These are phyloP conservation scores for Ciconia maguari DNA, from an alignment of 2,113 vertebrate species.

Conservation along the genomic window DNA sequence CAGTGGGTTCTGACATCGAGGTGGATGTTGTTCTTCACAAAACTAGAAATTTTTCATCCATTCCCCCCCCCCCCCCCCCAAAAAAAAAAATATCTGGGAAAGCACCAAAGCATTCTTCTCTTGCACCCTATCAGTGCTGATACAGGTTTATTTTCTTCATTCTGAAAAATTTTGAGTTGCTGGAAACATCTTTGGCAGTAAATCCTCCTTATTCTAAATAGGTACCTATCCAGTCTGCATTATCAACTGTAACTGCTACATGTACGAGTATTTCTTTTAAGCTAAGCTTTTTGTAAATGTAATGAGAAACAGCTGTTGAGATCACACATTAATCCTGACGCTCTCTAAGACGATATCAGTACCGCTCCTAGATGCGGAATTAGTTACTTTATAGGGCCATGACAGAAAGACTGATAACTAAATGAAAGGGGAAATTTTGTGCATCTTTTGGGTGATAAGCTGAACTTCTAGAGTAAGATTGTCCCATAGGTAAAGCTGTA, in stretches of 20 bases:
- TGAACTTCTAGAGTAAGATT: not conserved
- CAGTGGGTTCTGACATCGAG: not conserved
- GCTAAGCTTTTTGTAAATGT: not conserved
- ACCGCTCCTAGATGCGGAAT: not conserved
- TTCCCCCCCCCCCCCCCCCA: no score
- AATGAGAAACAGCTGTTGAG: not conserved
- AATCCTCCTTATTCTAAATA: not conserved
- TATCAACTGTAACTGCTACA: not conserved
- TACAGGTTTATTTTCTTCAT: not conserved
- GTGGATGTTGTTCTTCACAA: not conserved
- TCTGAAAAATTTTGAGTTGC: not conserved
- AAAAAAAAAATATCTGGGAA: not conserved
- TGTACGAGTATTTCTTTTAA: not conserved
- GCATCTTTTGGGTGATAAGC: not conserved
- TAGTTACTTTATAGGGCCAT: not conserved
- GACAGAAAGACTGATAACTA: not conserved
- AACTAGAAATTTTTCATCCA: not conserved
- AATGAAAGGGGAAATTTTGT: not conserved
- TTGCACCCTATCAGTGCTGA: not conserved
- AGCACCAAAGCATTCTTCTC: not conserved
- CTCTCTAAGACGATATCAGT: not conserved
- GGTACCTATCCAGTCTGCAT: not conserved
- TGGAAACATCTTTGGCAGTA: not conserved
- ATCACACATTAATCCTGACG: not conserved
- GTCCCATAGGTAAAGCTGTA: not conserved